Percentiles rank a stretch among this genome's conserved stretches.
Evolutionary conservation across 2,113 vertebrate genomes (phyloP).

Genomic region (Vanacampus margaritifer): DNA sequence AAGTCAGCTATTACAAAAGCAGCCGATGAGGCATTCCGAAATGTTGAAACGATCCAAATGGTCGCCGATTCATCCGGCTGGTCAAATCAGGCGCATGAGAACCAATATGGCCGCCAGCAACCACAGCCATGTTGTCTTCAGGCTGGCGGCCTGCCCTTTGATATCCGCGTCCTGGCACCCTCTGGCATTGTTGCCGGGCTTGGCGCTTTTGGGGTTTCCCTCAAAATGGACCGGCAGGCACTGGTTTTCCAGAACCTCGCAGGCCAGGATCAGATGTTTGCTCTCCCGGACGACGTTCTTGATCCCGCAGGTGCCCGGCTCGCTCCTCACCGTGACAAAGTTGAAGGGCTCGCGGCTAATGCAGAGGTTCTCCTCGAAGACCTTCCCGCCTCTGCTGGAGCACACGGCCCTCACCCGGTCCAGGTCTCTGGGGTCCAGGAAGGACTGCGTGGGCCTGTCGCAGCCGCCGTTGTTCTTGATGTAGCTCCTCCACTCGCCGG

Average conservation of each 20-base stretch:
- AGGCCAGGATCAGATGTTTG: slow-evolving; percentile 74
- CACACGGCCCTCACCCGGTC: slow-evolving; percentile 63
- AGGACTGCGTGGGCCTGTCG: slow-evolving; percentile 73
- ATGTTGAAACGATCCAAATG: not conserved
- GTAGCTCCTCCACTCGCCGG: slow-evolving; percentile 55
- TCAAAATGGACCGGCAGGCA: slow-evolving; percentile 75
- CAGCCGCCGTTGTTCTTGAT: slow-evolving; percentile 54
- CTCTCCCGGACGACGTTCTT: slow-evolving; percentile 43
- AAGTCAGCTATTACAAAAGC: not conserved
- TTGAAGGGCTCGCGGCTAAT: slow-evolving; percentile 66
- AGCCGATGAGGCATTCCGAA: not conserved
- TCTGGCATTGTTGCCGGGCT: slow-evolving; percentile 53
- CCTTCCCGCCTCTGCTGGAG: slow-evolving; percentile 51
- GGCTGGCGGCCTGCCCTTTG: not conserved
- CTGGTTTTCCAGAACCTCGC: slow-evolving; percentile 54
- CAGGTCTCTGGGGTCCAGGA: slow-evolving; percentile 52
- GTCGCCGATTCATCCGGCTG: not conserved
- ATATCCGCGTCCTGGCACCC: slow-evolving; percentile 44
- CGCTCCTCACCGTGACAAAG: slow-evolving; percentile 67
- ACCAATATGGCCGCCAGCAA: slow-evolving; percentile 11
- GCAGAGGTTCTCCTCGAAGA: slow-evolving; percentile 62
- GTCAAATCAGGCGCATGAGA: not conserved
- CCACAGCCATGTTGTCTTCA: slow-evolving; percentile 21
- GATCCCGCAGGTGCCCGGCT: slow-evolving; percentile 54
- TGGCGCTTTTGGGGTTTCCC: slow-evolving; percentile 41